Percentiles rank a stretch among this genome's conserved stretches.
These are phyloP conservation scores for Hylomyscus alleni DNA, from an alignment of 2,797 vertebrate species.

Conservation along the genomic window DNA sequence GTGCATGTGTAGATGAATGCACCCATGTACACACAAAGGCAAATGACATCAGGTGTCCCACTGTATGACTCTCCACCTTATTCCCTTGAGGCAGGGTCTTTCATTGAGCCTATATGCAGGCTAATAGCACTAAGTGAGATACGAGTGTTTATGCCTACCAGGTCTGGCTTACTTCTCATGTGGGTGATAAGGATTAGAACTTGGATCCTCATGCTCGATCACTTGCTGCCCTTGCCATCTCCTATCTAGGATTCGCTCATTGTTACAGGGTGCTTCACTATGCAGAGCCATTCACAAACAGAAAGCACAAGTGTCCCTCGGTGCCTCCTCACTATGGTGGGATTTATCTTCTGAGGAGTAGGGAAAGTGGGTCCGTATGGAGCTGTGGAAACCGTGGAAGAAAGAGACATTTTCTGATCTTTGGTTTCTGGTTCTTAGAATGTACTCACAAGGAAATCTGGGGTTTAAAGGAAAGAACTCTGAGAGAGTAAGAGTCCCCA, in stretches of 20 bases:
- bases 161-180: not conserved
- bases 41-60: not conserved
- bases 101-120: not conserved
- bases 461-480: not conserved
- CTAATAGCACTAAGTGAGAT: not conserved
- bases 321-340: too few species aligned
- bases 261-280: not conserved
- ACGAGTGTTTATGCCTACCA: not conserved
- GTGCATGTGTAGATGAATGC: not conserved
- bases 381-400: not conserved
- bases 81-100: too few species aligned
- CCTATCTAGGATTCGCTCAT: not conserved
- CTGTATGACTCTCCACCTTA: not conserved
- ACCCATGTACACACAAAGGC: not conserved
- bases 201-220: not conserved
- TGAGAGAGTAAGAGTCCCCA: not conserved
- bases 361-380: not conserved
- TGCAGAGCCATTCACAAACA: not conserved
- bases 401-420: not conserved
- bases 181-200: not conserved
- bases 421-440: not conserved
- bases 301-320: fast-evolving
- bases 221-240: not conserved
- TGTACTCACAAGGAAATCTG: not conserved
- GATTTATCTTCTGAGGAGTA: not conserved